Conservation (phyloP, 2,888 invertebrate genomes). For the Pogonocherus hispidulus region DNA sequence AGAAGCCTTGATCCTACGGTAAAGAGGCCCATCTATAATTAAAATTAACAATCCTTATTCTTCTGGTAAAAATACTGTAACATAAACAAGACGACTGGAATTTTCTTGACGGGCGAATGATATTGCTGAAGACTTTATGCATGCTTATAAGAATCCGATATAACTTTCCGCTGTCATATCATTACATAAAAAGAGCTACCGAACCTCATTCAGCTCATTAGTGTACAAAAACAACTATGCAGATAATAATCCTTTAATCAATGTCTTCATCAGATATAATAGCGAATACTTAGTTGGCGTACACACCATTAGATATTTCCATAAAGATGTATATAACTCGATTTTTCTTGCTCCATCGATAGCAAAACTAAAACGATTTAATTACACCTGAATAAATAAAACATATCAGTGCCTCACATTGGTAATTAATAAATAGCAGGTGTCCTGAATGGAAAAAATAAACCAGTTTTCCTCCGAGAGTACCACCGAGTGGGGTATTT, state of each 20-base stretch:
- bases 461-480: not conserved
- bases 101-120: too few species aligned
- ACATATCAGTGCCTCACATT: slow-evolving; percentile 13
- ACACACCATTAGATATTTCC: slow-evolving; percentile 2
- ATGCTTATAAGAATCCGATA: too few species aligned
- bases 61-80: too few species aligned
- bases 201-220: too few species aligned
- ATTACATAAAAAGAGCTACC: not conserved
- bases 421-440: slow-evolving; percentile 20
- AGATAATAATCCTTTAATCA: not conserved
- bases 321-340: not conserved
- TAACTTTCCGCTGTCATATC: too few species aligned
- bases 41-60: not conserved
- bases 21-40: too few species aligned
- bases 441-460: slow-evolving; percentile 7
- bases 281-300: not conserved
- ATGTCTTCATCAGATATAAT: not conserved
- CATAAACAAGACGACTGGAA: too few species aligned
- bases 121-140: too few species aligned
- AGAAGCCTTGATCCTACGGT: too few species aligned
- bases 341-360: not conserved
- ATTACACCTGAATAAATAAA: slow-evolving; percentile 18
- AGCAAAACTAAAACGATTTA: slow-evolving; percentile 6
- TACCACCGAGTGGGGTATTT: not conserved
- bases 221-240: too few species aligned